Evolutionary conservation across 1,140 invertebrate species (phyloP).

Genomic region (Propsilocerus akamusi): DNA sequence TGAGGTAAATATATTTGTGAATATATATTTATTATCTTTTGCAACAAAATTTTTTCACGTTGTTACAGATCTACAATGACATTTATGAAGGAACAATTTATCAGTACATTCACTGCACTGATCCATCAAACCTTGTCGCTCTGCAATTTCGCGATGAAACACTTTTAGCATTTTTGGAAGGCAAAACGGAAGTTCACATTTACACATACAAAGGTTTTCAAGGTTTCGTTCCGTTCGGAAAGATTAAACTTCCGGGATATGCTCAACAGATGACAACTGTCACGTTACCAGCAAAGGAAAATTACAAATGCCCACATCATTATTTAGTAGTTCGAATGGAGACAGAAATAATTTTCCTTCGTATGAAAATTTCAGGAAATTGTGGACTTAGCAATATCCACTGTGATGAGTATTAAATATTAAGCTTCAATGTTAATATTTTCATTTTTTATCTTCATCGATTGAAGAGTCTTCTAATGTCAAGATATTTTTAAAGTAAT

Average conservation of each 20-base stretch:
- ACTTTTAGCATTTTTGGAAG: conserved; percentile 17
- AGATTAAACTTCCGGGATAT: conserved; percentile 7
- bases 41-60: not conserved
- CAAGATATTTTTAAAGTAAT: too few relatives aligned
- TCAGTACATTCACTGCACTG: conserved; percentile 13
- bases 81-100: conserved; percentile 13
- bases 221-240: conserved; percentile 16
- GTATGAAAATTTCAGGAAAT: not conserved
- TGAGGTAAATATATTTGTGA: not conserved
- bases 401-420: too few relatives aligned
- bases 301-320: not conserved
- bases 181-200: conserved; percentile 13
- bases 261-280: not conserved
- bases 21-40: not conserved
- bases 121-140: conserved; percentile 12
- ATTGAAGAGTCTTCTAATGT: too few relatives aligned
- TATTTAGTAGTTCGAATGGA: not conserved
- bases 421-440: too few relatives aligned
- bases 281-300: not conserved
- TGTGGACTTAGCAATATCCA: not conserved
- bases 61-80: conserved; percentile 6
- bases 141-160: conserved; percentile 16
- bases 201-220: conserved; percentile 17
- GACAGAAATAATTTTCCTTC: not conserved
- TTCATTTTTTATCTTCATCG: too few relatives aligned